Base-by-base conservation (phyloP, 1,140 invertebrate genomes). In the Drosophila virilis region DNA sequence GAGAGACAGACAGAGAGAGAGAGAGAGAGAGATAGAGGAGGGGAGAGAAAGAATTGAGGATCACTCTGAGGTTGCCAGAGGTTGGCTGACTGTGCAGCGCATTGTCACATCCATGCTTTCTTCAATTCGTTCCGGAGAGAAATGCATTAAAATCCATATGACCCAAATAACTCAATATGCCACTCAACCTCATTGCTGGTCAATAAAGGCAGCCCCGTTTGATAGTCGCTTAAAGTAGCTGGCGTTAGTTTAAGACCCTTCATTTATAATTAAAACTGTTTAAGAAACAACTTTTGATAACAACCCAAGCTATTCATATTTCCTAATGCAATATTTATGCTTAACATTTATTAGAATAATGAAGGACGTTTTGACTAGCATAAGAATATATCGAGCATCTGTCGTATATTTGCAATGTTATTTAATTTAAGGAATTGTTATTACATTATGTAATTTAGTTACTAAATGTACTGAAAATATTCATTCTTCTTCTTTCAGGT, bases 151-250 rank as follows among this genome's bases (percentile, higher is more conserved):
- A n/a, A 42, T 8, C 12, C 32, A 48, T 65, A 61, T 81, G 81
- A 85, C 81, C 81, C 78, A 57, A 85, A 85, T 85, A 78, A 65
- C 35, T 13, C 10, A 8, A 10, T 9, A 10, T 9, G 28, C 22
- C 7, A 22, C 46, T 45, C 22, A 50, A 22, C 17, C 6, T 12
- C 5, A 22, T 22, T 9, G 33, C 33, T 37, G 33, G 13, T 17
- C 48, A 28, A 28, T 33, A 13, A n/a, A n/a, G 28, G 6, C 8
- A 33, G 0, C 6, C 7, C 9, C 0, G 7, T 10, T 8, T n/a
- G 1, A 22, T 50, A 40, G 10, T 40, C 10, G 40, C 40, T 13
- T 6, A 1, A 6, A 42, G 40, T 7, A 42, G 6, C 1, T 42
- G 12, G 12, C n/a, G n/a, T 0, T 13, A 42, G 40, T n/a, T 42